These are phyloP conservation scores for Chlorops oryzae DNA, from an alignment of 1,140 invertebrate species.

Conservation along the genomic window DNA sequence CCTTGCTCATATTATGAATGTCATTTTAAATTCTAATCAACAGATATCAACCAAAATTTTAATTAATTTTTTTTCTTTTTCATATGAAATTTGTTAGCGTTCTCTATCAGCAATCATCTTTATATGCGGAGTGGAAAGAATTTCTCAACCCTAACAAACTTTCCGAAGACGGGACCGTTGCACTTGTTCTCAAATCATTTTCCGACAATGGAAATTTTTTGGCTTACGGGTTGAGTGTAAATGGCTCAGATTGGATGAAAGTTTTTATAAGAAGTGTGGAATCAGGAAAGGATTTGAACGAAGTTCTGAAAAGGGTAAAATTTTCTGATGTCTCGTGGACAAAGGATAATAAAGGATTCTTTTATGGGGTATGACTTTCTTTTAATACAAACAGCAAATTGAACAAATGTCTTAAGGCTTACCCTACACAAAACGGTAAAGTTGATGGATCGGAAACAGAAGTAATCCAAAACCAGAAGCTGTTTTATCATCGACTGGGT, in stretches of 20 bases:
- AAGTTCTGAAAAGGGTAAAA: slow-evolving; percentile 85
- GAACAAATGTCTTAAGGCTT: too few relatives aligned
- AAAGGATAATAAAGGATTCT: slow-evolving; percentile 89
- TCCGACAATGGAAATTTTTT: slow-evolving; percentile 86
- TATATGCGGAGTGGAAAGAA: slow-evolving; percentile 73
- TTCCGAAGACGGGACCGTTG: slow-evolving; percentile 89
- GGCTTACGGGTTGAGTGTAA: slow-evolving; percentile 86
- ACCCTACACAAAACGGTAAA: slow-evolving; percentile 69
- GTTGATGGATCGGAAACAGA: slow-evolving; percentile 88
- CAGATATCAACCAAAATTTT: too few relatives aligned
- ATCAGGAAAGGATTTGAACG: slow-evolving; percentile 79
- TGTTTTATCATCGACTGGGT: slow-evolving; percentile 87
- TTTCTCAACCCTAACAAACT: slow-evolving; percentile 93
- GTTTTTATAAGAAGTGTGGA: slow-evolving; percentile 77
- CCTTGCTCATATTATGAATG: too few relatives aligned
- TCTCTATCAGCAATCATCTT: slow-evolving; percentile 79
- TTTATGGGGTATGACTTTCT: slow-evolving; percentile 72
- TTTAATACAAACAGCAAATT: too few relatives aligned
- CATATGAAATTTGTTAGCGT: slow-evolving; percentile 59
- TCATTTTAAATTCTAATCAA: too few relatives aligned
- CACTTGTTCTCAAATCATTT: slow-evolving; percentile 72
- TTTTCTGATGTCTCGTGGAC: slow-evolving; percentile 90
- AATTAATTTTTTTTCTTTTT: too few relatives aligned
- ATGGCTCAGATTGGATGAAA: slow-evolving; percentile 93
- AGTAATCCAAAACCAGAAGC: slow-evolving; percentile 81